Base-by-base conservation (phyloP, 2,888 invertebrate species). In the Ennomos quercinarius region DNA sequence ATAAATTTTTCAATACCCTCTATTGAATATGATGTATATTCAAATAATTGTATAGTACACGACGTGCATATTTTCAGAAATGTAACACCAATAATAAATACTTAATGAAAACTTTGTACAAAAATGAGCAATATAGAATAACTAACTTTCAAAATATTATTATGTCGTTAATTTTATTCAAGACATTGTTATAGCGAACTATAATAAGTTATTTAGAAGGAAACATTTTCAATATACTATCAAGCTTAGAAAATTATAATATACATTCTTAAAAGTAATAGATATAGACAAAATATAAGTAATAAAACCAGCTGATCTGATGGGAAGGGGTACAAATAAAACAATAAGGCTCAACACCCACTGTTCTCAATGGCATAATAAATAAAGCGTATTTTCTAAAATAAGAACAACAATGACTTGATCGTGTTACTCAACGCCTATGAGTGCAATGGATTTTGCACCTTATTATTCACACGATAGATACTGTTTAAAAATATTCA, bases 101-200 rank as follows among this genome's bases (percentile, higher is more conserved):
- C n/a, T 86, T 77, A 87, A 64, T 80, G 87, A 87, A 87, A 92
- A 91, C 91, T 89, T 91, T 91, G 92, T 92, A 92, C 92, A 92
- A 92, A 91, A 80, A 89, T 83, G 84, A 92, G 92, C 92, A 92
- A 92, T 92, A 92, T 92, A 91, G 89, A 72, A 82, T 84, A 84
- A 81, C 70, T 83, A 81, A 86, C 82, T 87, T 87, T 76, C 83
- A 85, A 76, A 75, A 73, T 73, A 74, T 61, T 56, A 64, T 61
- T 83, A 86, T 78, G 75, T 84, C 80, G 84, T 87, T 88, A 83
- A 81, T 86, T 87, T 87, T 84, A 84, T 82, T 87, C 71, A 77
- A 77, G 49, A 80, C 77, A 86, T 86, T 90, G 87, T 86, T 89
- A 89, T 84, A 87, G 81, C 74, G 78, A 82, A 82, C 72, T 70